Evolutionary conservation across 2,113 vertebrate species (phyloP).

Genomic region (Psittacus erithacus): DNA sequence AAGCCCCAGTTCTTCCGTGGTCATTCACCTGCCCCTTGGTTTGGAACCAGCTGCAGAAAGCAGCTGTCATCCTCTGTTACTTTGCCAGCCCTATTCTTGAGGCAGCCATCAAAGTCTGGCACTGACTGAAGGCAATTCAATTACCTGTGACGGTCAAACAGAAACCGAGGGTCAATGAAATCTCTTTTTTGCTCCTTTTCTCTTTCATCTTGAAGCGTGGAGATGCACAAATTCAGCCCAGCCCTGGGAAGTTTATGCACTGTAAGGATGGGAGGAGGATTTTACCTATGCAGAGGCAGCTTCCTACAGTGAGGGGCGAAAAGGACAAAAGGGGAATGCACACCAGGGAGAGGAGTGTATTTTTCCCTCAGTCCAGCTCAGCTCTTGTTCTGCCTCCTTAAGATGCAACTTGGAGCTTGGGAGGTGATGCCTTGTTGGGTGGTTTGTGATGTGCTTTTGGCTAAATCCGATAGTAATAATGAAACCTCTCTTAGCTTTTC

Average conservation of each 20-base stretch:
- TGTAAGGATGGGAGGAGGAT: not conserved
- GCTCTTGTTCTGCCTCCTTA: not conserved
- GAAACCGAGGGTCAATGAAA: not conserved
- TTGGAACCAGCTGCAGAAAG: conserved; percentile 56
- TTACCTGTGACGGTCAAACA: conserved; percentile 65
- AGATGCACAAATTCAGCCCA: not conserved
- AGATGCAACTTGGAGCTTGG: not conserved
- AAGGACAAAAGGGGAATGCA: not conserved
- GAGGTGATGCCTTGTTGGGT: not conserved
- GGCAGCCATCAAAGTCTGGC: conserved; percentile 52
- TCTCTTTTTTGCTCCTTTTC: not conserved
- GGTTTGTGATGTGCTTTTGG: not conserved
- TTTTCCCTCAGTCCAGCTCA: not conserved
- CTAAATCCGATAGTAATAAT: not conserved
- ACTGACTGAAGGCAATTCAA: conserved; percentile 63
- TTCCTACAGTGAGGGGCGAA: not conserved
- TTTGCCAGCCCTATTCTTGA: conserved; percentile 45
- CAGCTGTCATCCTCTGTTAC: conserved; percentile 56
- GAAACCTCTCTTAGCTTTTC: not conserved
- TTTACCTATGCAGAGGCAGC: not conserved
- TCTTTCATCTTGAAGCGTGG: not conserved
- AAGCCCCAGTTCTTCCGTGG: conserved; percentile 18
- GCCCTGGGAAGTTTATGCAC: not conserved
- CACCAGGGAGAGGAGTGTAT: not conserved
- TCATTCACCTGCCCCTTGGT: conserved; percentile 23